These are phyloP conservation scores for Pangasius djambal DNA, from an alignment of 2,797 vertebrate genomes.

Conservation along the genomic window DNA sequence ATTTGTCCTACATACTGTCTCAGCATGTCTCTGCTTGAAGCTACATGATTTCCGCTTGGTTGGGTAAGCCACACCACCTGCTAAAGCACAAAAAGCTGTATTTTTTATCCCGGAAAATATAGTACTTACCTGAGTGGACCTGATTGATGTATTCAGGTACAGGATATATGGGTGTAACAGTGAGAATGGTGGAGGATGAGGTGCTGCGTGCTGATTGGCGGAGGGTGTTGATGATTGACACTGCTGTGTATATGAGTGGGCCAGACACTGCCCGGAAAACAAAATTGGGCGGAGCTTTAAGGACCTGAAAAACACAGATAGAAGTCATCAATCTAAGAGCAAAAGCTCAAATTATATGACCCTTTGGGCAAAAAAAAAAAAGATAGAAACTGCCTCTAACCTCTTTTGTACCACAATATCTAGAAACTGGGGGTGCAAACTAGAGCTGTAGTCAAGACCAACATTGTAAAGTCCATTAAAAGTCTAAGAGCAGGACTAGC, in stretches of 20 bases:
- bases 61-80: not conserved
- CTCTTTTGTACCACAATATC: not conserved
- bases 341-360: not conserved
- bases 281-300: conserved; percentile 84
- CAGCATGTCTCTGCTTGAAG: not conserved
- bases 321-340: not conserved
- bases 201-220: conserved; percentile 73
- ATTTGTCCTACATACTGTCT: not conserved
- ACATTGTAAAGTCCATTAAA: not conserved
- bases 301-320: conserved; percentile 75
- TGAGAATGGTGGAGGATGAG: conserved; percentile 74
- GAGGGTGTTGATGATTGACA: conserved; percentile 88
- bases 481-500: not conserved
- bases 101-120: not conserved
- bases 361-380: not conserved
- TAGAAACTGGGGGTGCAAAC: not conserved
- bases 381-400: not conserved
- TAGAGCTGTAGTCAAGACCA: not conserved
- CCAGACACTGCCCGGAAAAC: conserved; percentile 91
- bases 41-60: not conserved
- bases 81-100: not conserved
- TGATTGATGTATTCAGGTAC: conserved; percentile 84
- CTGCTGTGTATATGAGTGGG: conserved; percentile 87
- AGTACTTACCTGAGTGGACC: conserved; percentile 84
- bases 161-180: conserved; percentile 77